Percentiles rank a stretch among this genome's conserved stretches.
Conservation (phyloP, 1,140 invertebrate species). For the Sesamia nonagrioides region DNA sequence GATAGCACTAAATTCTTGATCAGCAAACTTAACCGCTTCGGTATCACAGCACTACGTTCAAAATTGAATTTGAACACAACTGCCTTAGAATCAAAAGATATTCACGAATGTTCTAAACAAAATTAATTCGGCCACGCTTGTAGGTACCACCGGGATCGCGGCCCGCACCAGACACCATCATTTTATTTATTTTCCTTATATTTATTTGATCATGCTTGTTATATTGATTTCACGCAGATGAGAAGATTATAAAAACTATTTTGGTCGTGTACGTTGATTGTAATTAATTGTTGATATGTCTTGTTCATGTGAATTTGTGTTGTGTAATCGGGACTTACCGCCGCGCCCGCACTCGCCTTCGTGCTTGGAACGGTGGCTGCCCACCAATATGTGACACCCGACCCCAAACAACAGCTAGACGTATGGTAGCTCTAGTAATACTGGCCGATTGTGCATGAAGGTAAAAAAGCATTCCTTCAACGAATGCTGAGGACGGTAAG, state of each 20-base stretch:
- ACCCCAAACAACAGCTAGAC: slow-evolving; percentile 73
- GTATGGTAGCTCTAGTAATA: slow-evolving; percentile 79
- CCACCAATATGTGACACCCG: slow-evolving; percentile 81
- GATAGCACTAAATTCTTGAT: slow-evolving; percentile 59
- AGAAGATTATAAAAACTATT: slow-evolving; percentile 84
- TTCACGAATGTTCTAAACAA: slow-evolving; percentile 26
- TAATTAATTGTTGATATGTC: slow-evolving; percentile 81
- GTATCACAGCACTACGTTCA: slow-evolving; percentile 50
- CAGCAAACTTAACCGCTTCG: slow-evolving; percentile 58
- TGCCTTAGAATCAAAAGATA: slow-evolving; percentile 16
- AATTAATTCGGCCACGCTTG: slow-evolving; percentile 52
- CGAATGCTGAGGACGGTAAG: slow-evolving; percentile 82
- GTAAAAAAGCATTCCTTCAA: slow-evolving; percentile 80
- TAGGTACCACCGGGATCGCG: slow-evolving; percentile 58
- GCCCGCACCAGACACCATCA: slow-evolving; percentile 75
- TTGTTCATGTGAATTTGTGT: slow-evolving; percentile 87
- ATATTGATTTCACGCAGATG: slow-evolving; percentile 76
- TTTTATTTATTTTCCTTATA: slow-evolving; percentile 66
- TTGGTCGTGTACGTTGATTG: slow-evolving; percentile 85
- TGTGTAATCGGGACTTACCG: slow-evolving; percentile 79
- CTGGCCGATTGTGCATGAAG: slow-evolving; percentile 80
- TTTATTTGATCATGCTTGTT: slow-evolving; percentile 80
- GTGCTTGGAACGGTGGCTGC: slow-evolving; percentile 79
- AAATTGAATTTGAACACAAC: slow-evolving; percentile 6
- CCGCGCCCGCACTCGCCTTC: slow-evolving; percentile 83